Evolutionary conservation across 2,113 vertebrate genomes (phyloP).

Genomic region (Siphamia tubifer): DNA sequence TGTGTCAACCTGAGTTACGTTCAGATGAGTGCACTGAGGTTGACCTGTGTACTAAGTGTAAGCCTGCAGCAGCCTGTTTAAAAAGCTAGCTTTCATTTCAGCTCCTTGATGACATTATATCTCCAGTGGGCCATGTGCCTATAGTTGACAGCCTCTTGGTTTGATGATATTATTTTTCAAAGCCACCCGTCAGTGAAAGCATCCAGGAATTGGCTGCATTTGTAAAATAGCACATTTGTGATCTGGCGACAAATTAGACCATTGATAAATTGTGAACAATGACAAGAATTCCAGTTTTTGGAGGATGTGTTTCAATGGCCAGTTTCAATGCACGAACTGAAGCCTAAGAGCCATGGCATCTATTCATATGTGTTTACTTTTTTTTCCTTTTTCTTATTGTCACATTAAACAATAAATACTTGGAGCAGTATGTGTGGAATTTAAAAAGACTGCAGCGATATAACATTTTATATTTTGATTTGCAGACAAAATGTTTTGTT

Average conservation of each 20-base stretch:
- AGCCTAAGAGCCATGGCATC: background rate
- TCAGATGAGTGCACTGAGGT: constrained; percentile 71
- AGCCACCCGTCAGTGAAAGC: constrained; percentile 49
- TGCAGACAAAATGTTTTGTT: too few relatives aligned
- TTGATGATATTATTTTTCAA: constrained; percentile 57
- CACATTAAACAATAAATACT: too few relatives aligned
- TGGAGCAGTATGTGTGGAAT: too few relatives aligned
- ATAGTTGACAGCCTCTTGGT: constrained; percentile 65
- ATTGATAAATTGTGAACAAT: constrained; percentile 63
- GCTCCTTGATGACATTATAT: constrained; percentile 68
- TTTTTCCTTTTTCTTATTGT: background rate
- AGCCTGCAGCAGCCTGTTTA: constrained; percentile 49
- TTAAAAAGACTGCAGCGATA: too few relatives aligned
- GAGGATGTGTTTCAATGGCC: background rate
- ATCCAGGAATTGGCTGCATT: constrained; percentile 26
- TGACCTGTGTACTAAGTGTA: constrained; percentile 61
- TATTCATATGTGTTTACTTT: background rate
- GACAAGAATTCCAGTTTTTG: constrained; percentile 45
- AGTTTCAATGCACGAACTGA: background rate
- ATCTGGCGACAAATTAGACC: constrained; percentile 65
- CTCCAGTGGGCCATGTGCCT: constrained; percentile 73
- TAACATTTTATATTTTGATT: too few relatives aligned
- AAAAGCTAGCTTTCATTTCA: constrained; percentile 57
- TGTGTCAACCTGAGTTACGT: constrained; percentile 82
- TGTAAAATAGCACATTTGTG: constrained; percentile 53